These are phyloP conservation scores for Drosophila percnosoma DNA, from an alignment of 2,888 invertebrate genomes.

Conservation along the genomic window DNA sequence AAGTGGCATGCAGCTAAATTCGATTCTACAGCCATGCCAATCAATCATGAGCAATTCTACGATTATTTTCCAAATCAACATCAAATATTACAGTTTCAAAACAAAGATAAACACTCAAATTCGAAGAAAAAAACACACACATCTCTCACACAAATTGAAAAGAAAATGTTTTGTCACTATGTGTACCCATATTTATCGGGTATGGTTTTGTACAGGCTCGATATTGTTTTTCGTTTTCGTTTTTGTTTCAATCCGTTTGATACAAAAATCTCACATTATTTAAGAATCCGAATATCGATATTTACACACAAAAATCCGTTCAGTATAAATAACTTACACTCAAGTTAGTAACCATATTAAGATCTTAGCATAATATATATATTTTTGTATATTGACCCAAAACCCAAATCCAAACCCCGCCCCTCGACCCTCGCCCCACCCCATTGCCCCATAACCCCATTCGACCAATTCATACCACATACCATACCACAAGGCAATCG, in stretches of 20 bases:
- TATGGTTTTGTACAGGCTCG: conserved; percentile 5
- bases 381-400: conserved; percentile 28
- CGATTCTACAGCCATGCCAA: conserved; percentile 13
- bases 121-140: not conserved
- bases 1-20: conserved; percentile 35
- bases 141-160: not conserved
- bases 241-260: conserved; percentile 21
- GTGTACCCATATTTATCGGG: not conserved
- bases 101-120: conserved; percentile 1
- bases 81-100: conserved; percentile 7
- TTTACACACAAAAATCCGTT: conserved; percentile 40
- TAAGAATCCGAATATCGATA: conserved; percentile 46
- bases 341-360: conserved; percentile 38
- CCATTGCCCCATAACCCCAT: not conserved
- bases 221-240: conserved; percentile 10
- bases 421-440: too few relatives aligned
- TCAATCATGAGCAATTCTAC: conserved; percentile 28
- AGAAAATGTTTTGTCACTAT: not conserved
- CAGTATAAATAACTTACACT: conserved; percentile 45
- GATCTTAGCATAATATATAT: conserved; percentile 40
- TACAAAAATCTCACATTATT: conserved; percentile 39
- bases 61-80: conserved; percentile 19
- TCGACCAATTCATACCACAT: conserved; percentile 6
- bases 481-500: conserved; percentile 46
- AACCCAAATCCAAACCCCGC: not conserved